phyloP scores from a whole-genome alignment of 2,113 vertebrate species.

The Phasianus colchicus region DNA sequence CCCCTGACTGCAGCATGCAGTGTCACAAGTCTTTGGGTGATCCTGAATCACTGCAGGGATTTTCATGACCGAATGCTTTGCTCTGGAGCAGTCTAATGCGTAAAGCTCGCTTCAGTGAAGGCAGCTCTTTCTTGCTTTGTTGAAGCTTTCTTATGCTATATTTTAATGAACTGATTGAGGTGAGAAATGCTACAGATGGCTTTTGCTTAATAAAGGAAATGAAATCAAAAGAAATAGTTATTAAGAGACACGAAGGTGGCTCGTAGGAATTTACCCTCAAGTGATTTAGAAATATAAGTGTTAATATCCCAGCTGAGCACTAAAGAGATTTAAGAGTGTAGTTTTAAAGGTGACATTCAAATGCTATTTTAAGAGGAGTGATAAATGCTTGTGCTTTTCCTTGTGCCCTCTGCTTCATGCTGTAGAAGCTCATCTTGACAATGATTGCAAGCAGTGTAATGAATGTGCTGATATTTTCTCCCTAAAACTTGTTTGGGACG shows the following conservation, averaged over 20 bases:
- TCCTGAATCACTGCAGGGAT: neutral
- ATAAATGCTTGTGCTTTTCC: conserved; percentile 68
- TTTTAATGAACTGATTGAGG: neutral
- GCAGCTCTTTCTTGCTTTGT: neutral
- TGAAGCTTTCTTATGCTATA: neutral
- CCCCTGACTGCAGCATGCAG: neutral
- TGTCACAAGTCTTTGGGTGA: neutral
- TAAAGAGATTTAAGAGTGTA: conserved; percentile 64
- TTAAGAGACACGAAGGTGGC: neutral
- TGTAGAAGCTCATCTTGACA: conserved; percentile 63
- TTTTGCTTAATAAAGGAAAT: conserved; percentile 18
- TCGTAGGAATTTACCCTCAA: conserved; percentile 39
- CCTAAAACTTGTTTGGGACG: conserved; percentile 34
- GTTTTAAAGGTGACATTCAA: conserved; percentile 75
- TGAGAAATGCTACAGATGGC: neutral
- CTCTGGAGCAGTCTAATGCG: neutral
- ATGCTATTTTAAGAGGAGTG: conserved; percentile 75
- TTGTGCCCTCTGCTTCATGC: conserved; percentile 52
- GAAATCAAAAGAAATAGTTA: neutral
- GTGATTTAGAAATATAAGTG: conserved; percentile 66
- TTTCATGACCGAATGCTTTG: neutral
- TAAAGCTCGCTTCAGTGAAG: neutral
- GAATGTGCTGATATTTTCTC: conserved; percentile 37
- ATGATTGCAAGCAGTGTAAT: conserved; percentile 32
- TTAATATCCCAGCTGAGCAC: conserved; percentile 45